Conservation (phyloP, 2,888 invertebrate species). For the Catocala sponsa region DNA sequence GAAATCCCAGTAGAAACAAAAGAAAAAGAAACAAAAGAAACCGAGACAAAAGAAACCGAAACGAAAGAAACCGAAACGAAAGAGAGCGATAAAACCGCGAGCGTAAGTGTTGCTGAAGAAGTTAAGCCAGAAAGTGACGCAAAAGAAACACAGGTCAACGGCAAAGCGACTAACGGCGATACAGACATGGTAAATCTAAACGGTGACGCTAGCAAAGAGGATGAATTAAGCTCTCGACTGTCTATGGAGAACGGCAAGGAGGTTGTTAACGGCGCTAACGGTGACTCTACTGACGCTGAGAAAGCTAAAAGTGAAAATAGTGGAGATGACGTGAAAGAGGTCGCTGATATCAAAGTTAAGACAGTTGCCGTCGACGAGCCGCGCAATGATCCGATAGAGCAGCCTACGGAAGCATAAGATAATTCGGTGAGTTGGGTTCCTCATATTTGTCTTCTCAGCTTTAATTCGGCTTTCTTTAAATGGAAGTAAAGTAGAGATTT, state of each 20-base stretch:
- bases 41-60: constrained; percentile 25
- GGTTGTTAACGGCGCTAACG: constrained; percentile 65
- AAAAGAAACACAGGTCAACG: constrained; percentile 73
- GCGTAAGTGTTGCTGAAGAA: constrained; percentile 47
- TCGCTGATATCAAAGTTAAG: constrained; percentile 87
- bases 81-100: constrained; percentile 41
- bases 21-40: no score
- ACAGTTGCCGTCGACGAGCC: constrained; percentile 84
- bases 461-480: no score
- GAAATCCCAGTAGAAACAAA: constrained; percentile 19
- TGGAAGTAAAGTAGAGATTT: no score
- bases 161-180: constrained; percentile 73
- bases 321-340: constrained; percentile 59
- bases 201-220: constrained; percentile 70
- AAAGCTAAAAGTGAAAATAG: constrained; percentile 77
- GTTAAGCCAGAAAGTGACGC: constrained; percentile 54
- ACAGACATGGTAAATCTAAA: constrained; percentile 64
- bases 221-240: constrained; percentile 72
- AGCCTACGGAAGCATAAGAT: constrained; percentile 85
- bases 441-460: no score
- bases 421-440: constrained; percentile 66
- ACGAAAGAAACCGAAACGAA: constrained; percentile 28
- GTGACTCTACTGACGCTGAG: constrained; percentile 60
- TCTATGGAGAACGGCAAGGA: constrained; percentile 76
- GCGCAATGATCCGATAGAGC: constrained; percentile 78